phyloP scores from a whole-genome alignment of 2,113 vertebrate species.

The Columba janthina region DNA sequence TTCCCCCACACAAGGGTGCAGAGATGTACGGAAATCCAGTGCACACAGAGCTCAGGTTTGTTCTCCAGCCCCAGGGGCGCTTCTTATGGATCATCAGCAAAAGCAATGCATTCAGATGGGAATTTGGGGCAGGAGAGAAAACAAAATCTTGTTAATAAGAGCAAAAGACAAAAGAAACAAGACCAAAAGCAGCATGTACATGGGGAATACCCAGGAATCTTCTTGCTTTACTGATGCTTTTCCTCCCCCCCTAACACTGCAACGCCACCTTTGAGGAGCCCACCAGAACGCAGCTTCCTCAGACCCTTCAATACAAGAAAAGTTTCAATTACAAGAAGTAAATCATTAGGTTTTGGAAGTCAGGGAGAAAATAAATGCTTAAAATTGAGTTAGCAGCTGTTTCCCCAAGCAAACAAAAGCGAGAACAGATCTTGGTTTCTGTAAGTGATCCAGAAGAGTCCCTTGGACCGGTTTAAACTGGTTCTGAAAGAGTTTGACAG shows the following conservation, averaged over 20 bases:
- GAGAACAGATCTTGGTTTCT: background rate
- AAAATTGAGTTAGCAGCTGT: background rate
- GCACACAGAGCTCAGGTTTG: background rate
- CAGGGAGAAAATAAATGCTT: background rate
- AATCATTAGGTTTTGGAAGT: background rate
- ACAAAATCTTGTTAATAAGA: background rate
- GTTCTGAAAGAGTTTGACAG: background rate
- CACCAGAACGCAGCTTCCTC: background rate
- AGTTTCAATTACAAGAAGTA: background rate
- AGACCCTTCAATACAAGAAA: background rate
- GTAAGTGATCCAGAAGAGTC: background rate
- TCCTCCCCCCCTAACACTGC: fast-evolving
- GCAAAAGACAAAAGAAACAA: background rate
- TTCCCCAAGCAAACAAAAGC: conserved; percentile 18
- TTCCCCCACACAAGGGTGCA: background rate
- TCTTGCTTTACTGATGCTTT: background rate
- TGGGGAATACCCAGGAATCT: fast-evolving
- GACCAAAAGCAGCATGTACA: background rate
- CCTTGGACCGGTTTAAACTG: background rate
- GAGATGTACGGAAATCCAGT: background rate
- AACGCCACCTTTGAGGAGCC: background rate
- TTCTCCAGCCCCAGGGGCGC: background rate
- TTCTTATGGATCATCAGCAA: fast-evolving
- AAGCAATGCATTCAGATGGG: background rate
- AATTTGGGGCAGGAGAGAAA: background rate